Evolutionary conservation across 2,888 invertebrate genomes (phyloP).

Genomic region (Pherbina coryleti): DNA sequence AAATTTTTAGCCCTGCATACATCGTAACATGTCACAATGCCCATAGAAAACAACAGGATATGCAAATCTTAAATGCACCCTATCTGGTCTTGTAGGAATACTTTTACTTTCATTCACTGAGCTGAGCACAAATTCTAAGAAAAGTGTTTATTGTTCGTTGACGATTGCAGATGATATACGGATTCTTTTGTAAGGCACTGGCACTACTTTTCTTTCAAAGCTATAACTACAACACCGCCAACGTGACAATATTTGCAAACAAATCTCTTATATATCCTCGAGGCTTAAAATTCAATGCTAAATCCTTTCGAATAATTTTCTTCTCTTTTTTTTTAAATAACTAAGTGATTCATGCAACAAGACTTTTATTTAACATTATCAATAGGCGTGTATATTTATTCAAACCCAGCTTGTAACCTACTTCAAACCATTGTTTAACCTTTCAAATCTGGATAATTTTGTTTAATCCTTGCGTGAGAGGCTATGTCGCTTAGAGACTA

Average conservation of each 20-base stretch:
- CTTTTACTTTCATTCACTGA: slow-evolving; percentile 7
- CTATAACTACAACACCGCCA: neutral
- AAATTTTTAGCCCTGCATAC: neutral
- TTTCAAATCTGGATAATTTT: neutral
- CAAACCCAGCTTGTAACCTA: neutral
- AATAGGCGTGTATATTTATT: slow-evolving; percentile 28
- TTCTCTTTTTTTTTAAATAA: neutral
- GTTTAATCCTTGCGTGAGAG: neutral
- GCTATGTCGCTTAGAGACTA: neutral
- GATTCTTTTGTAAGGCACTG: too few species aligned
- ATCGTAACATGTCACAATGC: neutral
- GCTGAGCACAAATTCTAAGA: neutral
- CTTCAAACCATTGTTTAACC: neutral
- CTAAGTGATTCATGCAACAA: neutral
- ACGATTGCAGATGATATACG: neutral
- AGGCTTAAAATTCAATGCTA: neutral
- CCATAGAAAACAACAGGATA: neutral
- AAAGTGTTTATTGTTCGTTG: neutral
- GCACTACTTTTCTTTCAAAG: neutral
- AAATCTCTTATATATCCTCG: too few species aligned
- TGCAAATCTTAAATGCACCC: slow-evolving; percentile 8
- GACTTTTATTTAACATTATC: neutral
- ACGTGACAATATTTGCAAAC: too few species aligned
- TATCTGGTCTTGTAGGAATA: neutral
- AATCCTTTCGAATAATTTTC: neutral